A percentile compares a stretch with the other conserved stretches of the same genome.
Conservation (phyloP, 2,888 invertebrate species). For the Microplitis manilae region DNA sequence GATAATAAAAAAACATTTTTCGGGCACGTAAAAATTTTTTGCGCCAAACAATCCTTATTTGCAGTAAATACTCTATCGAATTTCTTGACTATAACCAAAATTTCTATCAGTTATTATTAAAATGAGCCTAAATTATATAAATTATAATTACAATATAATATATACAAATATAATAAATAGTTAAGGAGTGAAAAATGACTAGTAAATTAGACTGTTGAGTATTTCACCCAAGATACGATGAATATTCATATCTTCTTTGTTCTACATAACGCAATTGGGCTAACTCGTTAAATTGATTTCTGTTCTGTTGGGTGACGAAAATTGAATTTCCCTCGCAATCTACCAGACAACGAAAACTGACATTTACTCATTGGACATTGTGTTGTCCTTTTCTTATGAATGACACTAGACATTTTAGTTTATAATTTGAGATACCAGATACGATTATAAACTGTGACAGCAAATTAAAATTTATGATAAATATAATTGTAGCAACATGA, state of each 20-base stretch:
- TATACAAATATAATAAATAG: not conserved
- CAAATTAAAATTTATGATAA: too few species aligned
- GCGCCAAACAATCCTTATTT: too few species aligned
- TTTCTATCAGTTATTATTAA: not conserved
- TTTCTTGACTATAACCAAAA: not conserved
- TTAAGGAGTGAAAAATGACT: constrained; percentile 6
- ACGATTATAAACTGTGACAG: too few species aligned
- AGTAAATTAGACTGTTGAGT: constrained; percentile 27
- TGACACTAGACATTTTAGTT: constrained; percentile 14
- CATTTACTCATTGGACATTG: constrained; percentile 23
- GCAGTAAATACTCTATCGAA: too few species aligned
- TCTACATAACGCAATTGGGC: constrained; percentile 37
- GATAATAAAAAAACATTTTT: too few species aligned
- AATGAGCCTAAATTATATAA: not conserved
- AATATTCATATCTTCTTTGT: constrained; percentile 42
- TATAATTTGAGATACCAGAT: constrained; percentile 6
- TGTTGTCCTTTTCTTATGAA: constrained; percentile 8
- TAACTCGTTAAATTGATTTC: constrained; percentile 44
- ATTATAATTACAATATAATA: not conserved
- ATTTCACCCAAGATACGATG: constrained; percentile 25
- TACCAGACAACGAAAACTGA: constrained; percentile 29
- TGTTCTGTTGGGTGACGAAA: constrained; percentile 38
- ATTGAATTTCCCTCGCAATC: constrained; percentile 40
- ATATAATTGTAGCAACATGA: too few species aligned
- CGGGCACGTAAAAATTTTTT: too few species aligned